phyloP scores from a whole-genome alignment of 2,113 vertebrate genomes.

The Rhegmatorhina hoffmannsi region DNA sequence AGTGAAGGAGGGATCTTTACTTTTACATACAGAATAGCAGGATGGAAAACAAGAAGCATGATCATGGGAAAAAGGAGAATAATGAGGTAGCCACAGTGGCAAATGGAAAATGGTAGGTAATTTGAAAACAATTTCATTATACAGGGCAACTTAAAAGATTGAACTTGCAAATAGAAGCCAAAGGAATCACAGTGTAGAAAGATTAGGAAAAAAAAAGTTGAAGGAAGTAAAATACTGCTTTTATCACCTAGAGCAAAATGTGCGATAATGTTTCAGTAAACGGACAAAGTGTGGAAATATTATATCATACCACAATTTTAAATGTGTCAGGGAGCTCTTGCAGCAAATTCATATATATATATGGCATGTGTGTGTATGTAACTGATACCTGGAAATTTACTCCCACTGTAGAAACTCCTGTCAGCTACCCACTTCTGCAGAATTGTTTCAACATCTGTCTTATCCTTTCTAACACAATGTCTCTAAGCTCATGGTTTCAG shows the following conservation, averaged over 20 bases:
- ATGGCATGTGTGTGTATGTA: background rate
- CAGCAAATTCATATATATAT: background rate
- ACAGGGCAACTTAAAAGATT: background rate
- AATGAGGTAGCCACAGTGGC: background rate
- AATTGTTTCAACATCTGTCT: background rate
- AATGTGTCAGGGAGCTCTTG: background rate
- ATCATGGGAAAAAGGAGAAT: background rate
- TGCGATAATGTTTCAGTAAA: background rate
- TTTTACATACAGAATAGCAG: background rate
- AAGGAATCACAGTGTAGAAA: background rate
- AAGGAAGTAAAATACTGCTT: background rate
- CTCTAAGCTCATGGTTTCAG: background rate
- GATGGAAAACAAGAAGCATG: background rate
- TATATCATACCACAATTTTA: background rate
- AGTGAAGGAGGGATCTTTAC: background rate
- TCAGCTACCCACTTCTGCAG: background rate
- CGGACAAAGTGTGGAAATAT: background rate
- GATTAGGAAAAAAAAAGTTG: background rate
- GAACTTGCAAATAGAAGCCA: background rate
- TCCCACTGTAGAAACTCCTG: background rate
- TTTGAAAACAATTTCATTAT: background rate
- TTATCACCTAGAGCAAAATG: background rate
- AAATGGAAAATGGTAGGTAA: background rate
- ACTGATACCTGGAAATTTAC: background rate
- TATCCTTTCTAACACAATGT: background rate